These are phyloP conservation scores for Myodes glareolus DNA, from an alignment of 2,113 vertebrate species.

Conservation along the genomic window DNA sequence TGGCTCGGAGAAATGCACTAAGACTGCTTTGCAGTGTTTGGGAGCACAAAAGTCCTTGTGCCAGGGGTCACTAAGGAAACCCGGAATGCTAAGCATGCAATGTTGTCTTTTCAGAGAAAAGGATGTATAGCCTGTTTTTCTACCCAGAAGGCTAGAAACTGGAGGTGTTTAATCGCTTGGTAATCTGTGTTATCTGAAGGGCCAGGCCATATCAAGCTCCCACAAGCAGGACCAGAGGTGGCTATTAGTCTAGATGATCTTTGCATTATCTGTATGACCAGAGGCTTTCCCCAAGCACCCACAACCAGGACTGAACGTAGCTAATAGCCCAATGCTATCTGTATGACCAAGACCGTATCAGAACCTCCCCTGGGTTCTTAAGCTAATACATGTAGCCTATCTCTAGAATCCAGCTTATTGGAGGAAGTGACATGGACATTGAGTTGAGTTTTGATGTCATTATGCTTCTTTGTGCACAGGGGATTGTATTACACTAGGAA, in stretches of 20 bases:
- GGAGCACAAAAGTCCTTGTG: not conserved
- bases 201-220: not conserved
- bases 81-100: not conserved
- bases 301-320: not conserved
- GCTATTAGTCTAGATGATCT: not conserved
- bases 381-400: not conserved
- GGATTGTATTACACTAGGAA: not conserved
- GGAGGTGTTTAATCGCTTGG: not conserved
- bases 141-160: not conserved
- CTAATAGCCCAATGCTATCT: not conserved
- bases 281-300: not conserved
- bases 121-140: not conserved
- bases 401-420: not conserved
- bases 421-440: not conserved
- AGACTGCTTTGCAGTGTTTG: not conserved
- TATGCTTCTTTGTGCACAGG: not conserved
- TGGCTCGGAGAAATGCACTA: not conserved
- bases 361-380: not conserved
- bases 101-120: not conserved
- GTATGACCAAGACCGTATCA: not conserved
- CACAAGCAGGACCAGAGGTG: not conserved
- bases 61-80: not conserved
- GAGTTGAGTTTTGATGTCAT: not conserved
- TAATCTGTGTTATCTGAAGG: not conserved
- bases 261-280: not conserved